Evolutionary conservation across 2,797 vertebrate species (phyloP).

Genomic region (Esox masquinongy): DNA sequence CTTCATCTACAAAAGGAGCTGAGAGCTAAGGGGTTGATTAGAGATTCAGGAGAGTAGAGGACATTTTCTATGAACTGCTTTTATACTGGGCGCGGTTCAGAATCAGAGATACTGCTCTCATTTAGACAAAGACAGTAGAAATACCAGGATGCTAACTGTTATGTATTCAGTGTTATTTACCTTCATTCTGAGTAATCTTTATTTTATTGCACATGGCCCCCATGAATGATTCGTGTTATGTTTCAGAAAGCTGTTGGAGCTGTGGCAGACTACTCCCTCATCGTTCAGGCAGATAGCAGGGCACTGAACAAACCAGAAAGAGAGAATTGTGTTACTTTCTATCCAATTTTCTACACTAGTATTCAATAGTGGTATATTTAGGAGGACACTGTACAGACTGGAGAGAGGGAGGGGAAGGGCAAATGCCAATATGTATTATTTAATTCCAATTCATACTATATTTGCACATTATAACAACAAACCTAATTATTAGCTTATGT

Average conservation of each 20-base stretch:
- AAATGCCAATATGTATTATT: no score
- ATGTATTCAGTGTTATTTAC: background rate
- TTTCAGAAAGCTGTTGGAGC: conserved; percentile 24
- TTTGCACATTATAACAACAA: no score
- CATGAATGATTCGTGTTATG: conserved; percentile 27
- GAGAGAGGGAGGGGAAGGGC: no score
- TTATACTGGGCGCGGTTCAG: background rate
- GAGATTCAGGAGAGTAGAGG: background rate
- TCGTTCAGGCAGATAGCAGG: conserved; percentile 5
- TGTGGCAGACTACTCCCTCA: conserved; percentile 6
- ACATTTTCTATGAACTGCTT: background rate
- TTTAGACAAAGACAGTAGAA: background rate
- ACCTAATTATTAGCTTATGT: no score
- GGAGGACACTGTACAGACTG: no score
- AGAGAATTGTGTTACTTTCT: background rate
- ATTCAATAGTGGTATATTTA: no score
- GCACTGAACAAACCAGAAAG: background rate
- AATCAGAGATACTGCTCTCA: background rate
- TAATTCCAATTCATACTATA: no score
- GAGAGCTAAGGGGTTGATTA: background rate
- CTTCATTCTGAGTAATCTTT: background rate
- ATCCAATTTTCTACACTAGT: no score
- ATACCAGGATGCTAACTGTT: background rate
- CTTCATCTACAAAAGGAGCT: conserved; percentile 4
- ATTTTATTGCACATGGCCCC: conserved; percentile 8